phyloP scores from a whole-genome alignment of 2,113 vertebrate genomes.

The Turdus rufiventris region DNA sequence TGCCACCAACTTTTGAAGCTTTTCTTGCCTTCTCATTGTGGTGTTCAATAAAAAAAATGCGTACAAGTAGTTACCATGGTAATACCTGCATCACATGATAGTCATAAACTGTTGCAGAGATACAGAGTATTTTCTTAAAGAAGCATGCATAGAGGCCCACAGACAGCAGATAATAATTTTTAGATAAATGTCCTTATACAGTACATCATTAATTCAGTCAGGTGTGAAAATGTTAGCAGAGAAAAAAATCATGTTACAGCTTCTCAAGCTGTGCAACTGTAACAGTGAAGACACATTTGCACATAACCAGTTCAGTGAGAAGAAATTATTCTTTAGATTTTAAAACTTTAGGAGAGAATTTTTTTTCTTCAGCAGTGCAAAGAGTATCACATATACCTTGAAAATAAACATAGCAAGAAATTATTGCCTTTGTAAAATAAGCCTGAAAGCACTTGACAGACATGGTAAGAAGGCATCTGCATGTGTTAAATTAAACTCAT shows the following conservation, averaged over 20 bases:
- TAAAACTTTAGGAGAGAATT: background rate
- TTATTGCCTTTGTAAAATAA: background rate
- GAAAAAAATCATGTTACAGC: background rate
- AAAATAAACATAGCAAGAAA: background rate
- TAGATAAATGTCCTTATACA: background rate
- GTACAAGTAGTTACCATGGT: conserved; percentile 29
- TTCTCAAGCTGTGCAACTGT: background rate
- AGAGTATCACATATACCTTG: background rate
- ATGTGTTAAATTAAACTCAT: background rate
- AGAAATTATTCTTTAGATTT: background rate
- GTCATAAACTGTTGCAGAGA: background rate
- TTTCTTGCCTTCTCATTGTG: background rate
- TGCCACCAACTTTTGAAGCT: background rate
- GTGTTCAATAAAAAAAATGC: background rate
- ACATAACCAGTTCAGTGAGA: background rate
- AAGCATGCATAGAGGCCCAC: background rate
- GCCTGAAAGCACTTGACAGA: background rate
- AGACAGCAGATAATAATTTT: background rate
- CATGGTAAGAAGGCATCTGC: background rate
- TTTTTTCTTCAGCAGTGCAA: background rate
- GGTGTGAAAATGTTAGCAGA: background rate
- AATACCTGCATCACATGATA: background rate
- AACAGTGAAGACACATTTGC: background rate
- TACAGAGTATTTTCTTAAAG: background rate
- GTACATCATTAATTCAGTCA: background rate